These are phyloP conservation scores for Drosophila ustulata DNA, from an alignment of 2,888 invertebrate genomes.

Conservation along the genomic window DNA sequence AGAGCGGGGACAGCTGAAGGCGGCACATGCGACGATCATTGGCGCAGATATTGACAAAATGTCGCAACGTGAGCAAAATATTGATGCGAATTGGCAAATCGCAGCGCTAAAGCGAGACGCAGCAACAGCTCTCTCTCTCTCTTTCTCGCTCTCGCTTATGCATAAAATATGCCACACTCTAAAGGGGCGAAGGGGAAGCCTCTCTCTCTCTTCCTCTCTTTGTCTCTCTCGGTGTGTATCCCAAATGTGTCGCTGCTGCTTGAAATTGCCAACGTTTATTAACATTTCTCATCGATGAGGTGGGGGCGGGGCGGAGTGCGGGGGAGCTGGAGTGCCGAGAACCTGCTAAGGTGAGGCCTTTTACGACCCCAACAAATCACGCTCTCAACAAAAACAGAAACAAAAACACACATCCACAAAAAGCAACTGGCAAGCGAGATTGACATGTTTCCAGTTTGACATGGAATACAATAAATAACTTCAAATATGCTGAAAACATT, in stretches of 20 bases:
- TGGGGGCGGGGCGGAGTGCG: neutral
- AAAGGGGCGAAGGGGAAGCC: neutral
- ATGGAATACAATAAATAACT: constrained; percentile 14
- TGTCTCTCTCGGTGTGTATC: constrained; percentile 25
- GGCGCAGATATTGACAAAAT: constrained; percentile 85
- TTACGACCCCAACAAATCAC: constrained; percentile 63
- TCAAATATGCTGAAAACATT: neutral
- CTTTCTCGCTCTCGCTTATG: constrained; percentile 32
- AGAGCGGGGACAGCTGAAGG: constrained; percentile 3
- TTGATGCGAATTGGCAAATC: constrained; percentile 79
- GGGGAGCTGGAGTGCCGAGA: neutral
- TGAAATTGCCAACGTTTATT: constrained; percentile 61
- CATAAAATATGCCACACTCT: constrained; percentile 35
- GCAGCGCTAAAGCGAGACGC: neutral
- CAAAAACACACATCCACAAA: constrained; percentile 8
- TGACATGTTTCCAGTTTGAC: constrained; percentile 18
- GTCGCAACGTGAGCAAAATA: constrained; percentile 84
- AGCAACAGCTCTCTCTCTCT: neutral
- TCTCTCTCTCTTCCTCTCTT: neutral
- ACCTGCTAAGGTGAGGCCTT: constrained; percentile 62
- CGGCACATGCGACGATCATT: constrained; percentile 67
- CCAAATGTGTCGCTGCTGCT: constrained; percentile 45
- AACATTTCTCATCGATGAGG: constrained; percentile 54
- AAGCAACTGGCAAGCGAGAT: constrained; percentile 22
- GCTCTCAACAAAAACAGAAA: constrained; percentile 1